Evolutionary conservation across 2,797 vertebrate genomes (phyloP).

Genomic region (Urocyon cinereoargenteus): DNA sequence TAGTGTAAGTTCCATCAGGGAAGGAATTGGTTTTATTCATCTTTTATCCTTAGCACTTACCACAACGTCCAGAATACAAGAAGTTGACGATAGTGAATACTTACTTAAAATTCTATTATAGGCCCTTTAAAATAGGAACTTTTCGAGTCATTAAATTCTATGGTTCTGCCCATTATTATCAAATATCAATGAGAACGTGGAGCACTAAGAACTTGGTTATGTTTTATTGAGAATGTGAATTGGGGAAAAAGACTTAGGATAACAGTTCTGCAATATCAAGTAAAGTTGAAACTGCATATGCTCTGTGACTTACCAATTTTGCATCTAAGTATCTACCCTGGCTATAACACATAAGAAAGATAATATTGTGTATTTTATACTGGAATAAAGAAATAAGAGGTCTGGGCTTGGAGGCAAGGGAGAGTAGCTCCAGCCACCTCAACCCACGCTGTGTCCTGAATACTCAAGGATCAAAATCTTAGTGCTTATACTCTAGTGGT

Average conservation of each 20-base stretch:
- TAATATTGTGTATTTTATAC: background rate
- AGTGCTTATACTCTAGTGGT: background rate
- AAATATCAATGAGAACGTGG: background rate
- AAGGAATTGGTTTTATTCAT: background rate
- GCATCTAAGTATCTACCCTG: background rate
- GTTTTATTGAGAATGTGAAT: background rate
- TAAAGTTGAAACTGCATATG: background rate
- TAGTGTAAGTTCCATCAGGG: background rate
- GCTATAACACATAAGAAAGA: background rate
- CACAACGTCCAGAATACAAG: background rate
- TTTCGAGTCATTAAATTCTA: background rate
- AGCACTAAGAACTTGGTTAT: background rate
- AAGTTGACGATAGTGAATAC: background rate
- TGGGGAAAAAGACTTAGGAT: background rate
- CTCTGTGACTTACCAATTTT: background rate
- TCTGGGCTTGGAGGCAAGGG: background rate
- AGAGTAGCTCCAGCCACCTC: background rate
- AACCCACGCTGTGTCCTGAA: background rate
- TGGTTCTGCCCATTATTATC: slow-evolving; percentile 4
- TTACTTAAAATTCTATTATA: slow-evolving; percentile 49
- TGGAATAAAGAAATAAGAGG: background rate
- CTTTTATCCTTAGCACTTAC: background rate
- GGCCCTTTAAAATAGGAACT: background rate
- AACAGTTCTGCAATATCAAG: background rate
- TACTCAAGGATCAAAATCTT: background rate